These are phyloP conservation scores for Tamandua tetradactyla DNA, from an alignment of 2,797 vertebrate species.

Conservation along the genomic window DNA sequence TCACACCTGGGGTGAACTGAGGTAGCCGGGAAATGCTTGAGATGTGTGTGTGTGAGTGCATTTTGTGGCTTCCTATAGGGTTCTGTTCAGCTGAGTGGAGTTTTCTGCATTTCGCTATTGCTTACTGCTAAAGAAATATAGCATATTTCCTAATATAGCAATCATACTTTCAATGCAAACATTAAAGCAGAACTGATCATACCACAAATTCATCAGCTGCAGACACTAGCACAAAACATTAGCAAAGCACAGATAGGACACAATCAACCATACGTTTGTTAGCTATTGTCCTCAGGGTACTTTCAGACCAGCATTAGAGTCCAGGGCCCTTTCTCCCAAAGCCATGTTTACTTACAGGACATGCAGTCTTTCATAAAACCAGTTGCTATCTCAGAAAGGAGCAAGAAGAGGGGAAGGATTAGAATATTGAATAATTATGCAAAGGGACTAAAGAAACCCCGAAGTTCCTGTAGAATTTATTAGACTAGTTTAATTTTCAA, in stretches of 20 bases:
- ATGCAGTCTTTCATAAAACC: neutral
- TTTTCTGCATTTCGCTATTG: neutral
- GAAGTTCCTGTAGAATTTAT: neutral
- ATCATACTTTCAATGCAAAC: conserved; percentile 46
- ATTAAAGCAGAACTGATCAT: neutral
- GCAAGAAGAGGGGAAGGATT: neutral
- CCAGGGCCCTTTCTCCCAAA: neutral
- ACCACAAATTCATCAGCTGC: neutral
- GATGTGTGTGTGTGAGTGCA: too few species aligned
- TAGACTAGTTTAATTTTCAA: neutral
- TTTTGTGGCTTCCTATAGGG: neutral
- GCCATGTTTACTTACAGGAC: neutral
- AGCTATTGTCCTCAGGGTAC: neutral
- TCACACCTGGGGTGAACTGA: neutral
- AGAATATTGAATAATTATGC: neutral
- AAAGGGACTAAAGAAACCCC: neutral
- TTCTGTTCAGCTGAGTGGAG: neutral
- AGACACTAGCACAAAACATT: neutral
- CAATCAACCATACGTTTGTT: neutral
- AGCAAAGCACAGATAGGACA: neutral
- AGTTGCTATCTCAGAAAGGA: neutral
- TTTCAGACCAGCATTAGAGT: neutral
- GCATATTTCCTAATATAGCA: neutral
- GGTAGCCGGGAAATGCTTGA: neutral
- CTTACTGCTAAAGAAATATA: conserved; percentile 32